phyloP scores from a whole-genome alignment of 2,113 vertebrate species.

The Mustelus asterias region DNA sequence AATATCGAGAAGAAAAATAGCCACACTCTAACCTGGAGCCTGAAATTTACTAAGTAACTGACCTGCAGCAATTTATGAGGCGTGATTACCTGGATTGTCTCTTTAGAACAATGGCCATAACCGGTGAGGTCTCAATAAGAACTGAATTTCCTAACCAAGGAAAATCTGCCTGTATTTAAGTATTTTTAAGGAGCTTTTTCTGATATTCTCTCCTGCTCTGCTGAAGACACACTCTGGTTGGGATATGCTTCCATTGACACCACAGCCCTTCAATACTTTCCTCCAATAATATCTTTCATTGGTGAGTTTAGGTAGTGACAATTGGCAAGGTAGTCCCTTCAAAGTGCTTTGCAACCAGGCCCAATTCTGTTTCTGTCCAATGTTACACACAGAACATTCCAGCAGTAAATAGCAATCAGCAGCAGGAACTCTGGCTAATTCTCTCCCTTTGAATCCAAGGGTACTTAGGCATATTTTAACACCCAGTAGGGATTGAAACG shows the following conservation, averaged over 20 bases:
- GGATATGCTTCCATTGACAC: neutral
- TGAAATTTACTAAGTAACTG: too few species aligned
- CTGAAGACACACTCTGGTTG: neutral
- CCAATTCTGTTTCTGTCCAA: neutral
- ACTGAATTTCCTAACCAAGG: neutral
- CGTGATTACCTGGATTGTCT: too few species aligned
- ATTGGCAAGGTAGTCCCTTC: neutral
- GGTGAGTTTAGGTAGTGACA: neutral
- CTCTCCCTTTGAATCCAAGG: neutral
- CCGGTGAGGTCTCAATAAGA: neutral
- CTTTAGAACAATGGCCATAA: neutral
- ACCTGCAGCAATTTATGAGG: neutral
- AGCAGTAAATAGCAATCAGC: neutral
- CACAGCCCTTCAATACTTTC: neutral
- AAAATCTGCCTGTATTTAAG: neutral
- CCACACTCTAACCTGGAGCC: too few species aligned
- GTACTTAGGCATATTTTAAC: neutral
- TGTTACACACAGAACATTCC: neutral
- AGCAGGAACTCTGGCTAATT: neutral
- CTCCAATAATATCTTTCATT: neutral
- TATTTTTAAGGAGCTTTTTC: too few species aligned
- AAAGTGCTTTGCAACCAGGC: neutral
- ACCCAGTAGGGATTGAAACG: neutral
- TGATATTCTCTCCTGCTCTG: neutral
- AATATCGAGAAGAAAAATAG: too few species aligned